Evolutionary conservation across 2,797 vertebrate genomes (phyloP).

Genomic region (Luscinia megarhynchos): DNA sequence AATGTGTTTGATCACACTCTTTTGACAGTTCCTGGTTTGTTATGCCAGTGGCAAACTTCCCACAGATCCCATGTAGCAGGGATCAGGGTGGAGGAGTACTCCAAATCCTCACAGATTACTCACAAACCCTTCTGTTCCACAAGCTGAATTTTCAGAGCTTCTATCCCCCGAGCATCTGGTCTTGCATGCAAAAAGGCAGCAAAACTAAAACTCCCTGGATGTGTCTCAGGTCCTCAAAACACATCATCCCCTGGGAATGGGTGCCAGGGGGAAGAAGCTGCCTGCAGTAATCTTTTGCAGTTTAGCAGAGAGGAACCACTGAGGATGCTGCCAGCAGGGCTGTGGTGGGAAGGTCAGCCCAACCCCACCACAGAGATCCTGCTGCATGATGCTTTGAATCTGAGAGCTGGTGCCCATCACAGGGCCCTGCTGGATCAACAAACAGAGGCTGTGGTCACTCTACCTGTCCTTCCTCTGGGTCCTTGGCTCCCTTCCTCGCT

Average conservation of each 20-base stretch:
- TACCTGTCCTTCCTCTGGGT: conserved; percentile 64
- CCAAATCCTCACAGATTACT: conserved; percentile 42
- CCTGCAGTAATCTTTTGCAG: background rate
- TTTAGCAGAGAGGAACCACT: background rate
- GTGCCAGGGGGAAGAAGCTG: background rate
- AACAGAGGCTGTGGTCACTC: background rate
- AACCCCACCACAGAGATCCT: background rate
- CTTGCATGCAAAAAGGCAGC: background rate
- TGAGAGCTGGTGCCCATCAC: background rate
- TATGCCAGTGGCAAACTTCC: background rate
- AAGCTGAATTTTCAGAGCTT: background rate
- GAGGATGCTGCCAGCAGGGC: background rate
- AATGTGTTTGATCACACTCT: background rate
- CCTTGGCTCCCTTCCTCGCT: conserved; percentile 54
- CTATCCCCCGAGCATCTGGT: background rate
- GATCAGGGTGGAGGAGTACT: background rate
- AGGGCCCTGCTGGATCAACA: background rate
- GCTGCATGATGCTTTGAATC: background rate
- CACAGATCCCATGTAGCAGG: background rate
- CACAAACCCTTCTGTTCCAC: background rate
- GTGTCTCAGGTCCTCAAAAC: background rate
- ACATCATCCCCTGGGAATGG: background rate
- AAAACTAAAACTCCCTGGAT: background rate
- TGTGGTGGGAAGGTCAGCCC: background rate
- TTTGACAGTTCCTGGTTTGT: background rate